Base-by-base conservation (phyloP, 2,113 vertebrate genomes). In the Noctilio leporinus region DNA sequence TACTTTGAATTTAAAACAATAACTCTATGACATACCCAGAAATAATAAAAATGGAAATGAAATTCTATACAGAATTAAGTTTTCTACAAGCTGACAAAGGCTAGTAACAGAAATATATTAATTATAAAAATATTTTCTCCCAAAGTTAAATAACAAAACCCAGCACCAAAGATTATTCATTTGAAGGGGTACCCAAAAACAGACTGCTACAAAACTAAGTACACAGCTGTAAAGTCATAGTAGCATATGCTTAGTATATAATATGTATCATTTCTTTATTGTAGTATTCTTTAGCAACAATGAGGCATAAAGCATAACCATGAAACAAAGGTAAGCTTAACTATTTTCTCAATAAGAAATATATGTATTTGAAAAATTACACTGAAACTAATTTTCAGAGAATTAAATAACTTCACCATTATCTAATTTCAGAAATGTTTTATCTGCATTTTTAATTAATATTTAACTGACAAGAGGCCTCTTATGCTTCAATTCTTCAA, bases 21-120 rank as follows among this genome's bases (percentile, higher is more conserved):
- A 81, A 93, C 16, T 92, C 33, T 40, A 75, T 33, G 47, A 77
- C n/a, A 91, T 88, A 95, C 65, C 43, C 91, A 80, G 19, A 91
- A 86, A 70, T 75, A 80, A 47, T 59, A 59, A 64, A 91, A 70
- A 43, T 83, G 38, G 87, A 87, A 78, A 78, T 84, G 11, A 90
- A 88, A 91, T 82, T 28, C 38, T 78, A 82, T 45, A 90, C 22
- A 86, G n/a, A 57, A 81, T 40, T 77, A 83, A 62, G 59, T 90
- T 77, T 70, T 87, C 26, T 38, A 45, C 65, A 22, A 49, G 24
- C 22, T 67, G 47, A 94, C 49, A 67, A 92, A 76, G 22, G 47
- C 47, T 90, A 86, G 3, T 70, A 87, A 40, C 49, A 83, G 57
- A 78, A 82, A 93, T 77, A 47, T 30, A 69, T 76, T 70, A 73